These are phyloP conservation scores for Eulacestoma nigropectus DNA, from an alignment of 2,113 vertebrate genomes.

Conservation along the genomic window DNA sequence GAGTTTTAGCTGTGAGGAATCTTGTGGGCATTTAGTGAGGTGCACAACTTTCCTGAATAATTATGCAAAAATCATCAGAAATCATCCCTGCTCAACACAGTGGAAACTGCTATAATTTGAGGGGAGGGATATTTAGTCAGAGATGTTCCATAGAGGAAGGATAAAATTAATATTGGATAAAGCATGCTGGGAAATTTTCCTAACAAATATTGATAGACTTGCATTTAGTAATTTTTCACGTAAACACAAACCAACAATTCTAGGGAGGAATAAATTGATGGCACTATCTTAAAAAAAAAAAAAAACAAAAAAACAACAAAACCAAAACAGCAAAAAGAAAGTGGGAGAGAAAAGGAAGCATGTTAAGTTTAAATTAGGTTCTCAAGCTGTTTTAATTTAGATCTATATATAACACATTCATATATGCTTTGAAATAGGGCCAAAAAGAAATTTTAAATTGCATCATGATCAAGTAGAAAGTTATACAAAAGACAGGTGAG, in stretches of 20 bases:
- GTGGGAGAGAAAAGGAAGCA: background rate
- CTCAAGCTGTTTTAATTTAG: background rate
- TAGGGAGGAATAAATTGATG: background rate
- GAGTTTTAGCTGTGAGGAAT: background rate
- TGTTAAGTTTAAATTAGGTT: background rate
- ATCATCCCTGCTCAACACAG: background rate
- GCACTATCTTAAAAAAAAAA: background rate
- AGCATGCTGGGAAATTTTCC: background rate
- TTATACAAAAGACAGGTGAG: background rate
- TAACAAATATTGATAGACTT: background rate
- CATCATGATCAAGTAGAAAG: background rate
- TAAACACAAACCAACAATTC: background rate
- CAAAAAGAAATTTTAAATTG: background rate
- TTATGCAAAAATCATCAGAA: background rate
- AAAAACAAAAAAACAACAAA: background rate
- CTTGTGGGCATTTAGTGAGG: background rate
- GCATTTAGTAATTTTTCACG: background rate
- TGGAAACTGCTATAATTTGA: background rate
- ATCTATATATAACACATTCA: background rate
- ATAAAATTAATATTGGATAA: background rate
- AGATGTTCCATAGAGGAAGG: background rate
- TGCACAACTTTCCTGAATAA: background rate
- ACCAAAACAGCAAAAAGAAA: background rate
- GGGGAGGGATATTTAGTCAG: background rate
- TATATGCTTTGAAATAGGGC: background rate